phyloP scores from a whole-genome alignment of 2,113 vertebrate genomes.

The Epinephelus fuscoguttatus region DNA sequence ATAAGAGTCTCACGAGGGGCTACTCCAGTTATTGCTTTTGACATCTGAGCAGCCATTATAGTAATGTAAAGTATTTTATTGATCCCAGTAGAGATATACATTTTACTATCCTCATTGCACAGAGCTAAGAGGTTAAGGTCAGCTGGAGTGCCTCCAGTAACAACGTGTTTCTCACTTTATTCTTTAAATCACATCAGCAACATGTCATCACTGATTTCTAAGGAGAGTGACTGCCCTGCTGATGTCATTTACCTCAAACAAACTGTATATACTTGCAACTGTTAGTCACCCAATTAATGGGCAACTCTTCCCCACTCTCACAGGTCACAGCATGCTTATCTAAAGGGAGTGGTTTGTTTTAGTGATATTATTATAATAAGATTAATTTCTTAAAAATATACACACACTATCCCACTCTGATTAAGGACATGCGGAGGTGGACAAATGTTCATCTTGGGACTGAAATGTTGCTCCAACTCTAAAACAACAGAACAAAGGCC shows the following conservation, averaged over 20 bases:
- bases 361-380: conserved; percentile 25
- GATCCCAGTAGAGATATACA: background rate
- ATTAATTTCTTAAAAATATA: conserved; percentile 1
- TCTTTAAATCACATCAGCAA: background rate
- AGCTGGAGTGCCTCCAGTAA: background rate
- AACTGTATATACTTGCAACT: conserved; percentile 19
- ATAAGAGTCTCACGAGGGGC: background rate
- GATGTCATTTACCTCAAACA: conserved; percentile 5
- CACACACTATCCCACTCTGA: background rate
- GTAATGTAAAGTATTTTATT: conserved; percentile 1
- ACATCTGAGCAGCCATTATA: background rate
- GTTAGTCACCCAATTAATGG: conserved; percentile 27
- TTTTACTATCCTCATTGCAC: background rate
- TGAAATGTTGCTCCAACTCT: conserved; percentile 26
- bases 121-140: background rate
- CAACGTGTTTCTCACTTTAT: background rate
- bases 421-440: conserved; percentile 24
- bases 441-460: conserved; percentile 34
- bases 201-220: conserved; percentile 5
- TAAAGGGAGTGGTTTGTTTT: conserved; percentile 42
- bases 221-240: background rate
- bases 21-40: conserved; percentile 9
- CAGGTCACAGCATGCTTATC: conserved; percentile 18
- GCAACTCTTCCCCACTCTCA: conserved; percentile 2
- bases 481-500: conserved; percentile 12